Evolutionary conservation across 2,888 invertebrate species (phyloP).

Genomic region (Geophilus truncorum): DNA sequence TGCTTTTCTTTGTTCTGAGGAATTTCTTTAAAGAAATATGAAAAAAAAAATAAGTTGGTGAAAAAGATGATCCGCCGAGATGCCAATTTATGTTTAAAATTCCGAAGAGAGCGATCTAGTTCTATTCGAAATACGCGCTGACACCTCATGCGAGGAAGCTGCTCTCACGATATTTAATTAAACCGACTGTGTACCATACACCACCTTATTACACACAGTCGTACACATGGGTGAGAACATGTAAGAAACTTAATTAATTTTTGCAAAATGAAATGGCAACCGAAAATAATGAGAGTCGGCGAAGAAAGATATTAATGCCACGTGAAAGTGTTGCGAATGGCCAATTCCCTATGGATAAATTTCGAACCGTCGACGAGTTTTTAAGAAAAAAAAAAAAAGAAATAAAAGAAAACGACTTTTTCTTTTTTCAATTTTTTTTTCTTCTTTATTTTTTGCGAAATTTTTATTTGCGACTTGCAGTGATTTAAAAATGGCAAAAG

Average conservation of each 20-base stretch:
- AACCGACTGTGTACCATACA: constrained; percentile 12
- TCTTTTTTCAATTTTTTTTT: neutral
- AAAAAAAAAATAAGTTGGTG: neutral
- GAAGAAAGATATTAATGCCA: constrained; percentile 12
- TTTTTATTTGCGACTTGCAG: neutral
- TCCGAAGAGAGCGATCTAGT: constrained; percentile 5
- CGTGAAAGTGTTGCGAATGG: neutral
- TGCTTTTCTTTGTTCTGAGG: neutral
- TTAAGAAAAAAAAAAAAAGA: neutral
- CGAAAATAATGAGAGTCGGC: constrained; percentile 10
- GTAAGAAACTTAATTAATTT: constrained; percentile 20
- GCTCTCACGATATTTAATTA: constrained; percentile 1
- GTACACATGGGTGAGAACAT: neutral
- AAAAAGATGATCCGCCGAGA: neutral
- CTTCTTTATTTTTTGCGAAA: neutral
- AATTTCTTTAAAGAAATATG: too few relatives aligned
- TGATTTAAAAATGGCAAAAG: neutral
- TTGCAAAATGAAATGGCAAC: constrained; percentile 12
- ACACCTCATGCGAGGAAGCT: neutral
- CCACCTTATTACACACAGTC: neutral
- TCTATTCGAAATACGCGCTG: neutral
- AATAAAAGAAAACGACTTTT: neutral
- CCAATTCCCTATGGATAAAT: constrained; percentile 7
- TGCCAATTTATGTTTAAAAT: neutral
- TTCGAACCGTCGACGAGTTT: neutral